Conservation (phyloP, 2,797 vertebrate species). For the Gambusia yucatana region DNA sequence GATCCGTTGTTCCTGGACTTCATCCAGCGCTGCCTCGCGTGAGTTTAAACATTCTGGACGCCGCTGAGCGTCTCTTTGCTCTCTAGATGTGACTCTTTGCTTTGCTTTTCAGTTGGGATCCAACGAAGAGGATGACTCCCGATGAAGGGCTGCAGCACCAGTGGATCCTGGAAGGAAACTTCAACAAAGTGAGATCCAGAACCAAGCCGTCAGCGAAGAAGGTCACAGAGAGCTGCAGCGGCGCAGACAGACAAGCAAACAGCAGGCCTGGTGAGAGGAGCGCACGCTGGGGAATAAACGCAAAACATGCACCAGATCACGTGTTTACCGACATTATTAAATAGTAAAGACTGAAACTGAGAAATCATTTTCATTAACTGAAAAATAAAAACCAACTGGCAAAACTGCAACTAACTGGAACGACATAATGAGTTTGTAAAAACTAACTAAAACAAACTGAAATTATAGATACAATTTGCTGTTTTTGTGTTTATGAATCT, state of each 20-base stretch:
- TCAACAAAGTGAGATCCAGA: constrained; percentile 78
- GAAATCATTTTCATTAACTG: too few species aligned
- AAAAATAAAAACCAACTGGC: too few species aligned
- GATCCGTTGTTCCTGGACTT: constrained; percentile 90
- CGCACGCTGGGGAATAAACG: not conserved
- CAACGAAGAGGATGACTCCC: constrained; percentile 89
- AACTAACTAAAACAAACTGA: too few species aligned
- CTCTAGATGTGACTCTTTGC: not conserved
- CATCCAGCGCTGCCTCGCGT: constrained; percentile 89
- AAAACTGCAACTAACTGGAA: too few species aligned
- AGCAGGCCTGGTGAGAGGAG: constrained; percentile 65
- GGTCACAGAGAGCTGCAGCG: constrained; percentile 62
- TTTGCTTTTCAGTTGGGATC: constrained; percentile 85
- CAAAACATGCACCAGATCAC: not conserved
- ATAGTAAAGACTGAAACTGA: too few species aligned
- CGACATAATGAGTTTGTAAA: too few species aligned
- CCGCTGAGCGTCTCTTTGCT: not conserved
- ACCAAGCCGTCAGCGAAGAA: constrained; percentile 77
- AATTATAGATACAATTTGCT: too few species aligned
- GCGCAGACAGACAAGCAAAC: constrained; percentile 58
- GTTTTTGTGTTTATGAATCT: too few species aligned
- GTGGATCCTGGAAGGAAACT: constrained; percentile 90
- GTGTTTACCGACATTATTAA: not conserved
- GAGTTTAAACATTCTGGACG: constrained; percentile 53
- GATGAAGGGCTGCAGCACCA: constrained; percentile 90